Percentiles rank a stretch among this genome's conserved stretches.
Evolutionary conservation across 92 coral and sea anemone genomes (phyloP).

Genomic region (Siderastrea siderea): DNA sequence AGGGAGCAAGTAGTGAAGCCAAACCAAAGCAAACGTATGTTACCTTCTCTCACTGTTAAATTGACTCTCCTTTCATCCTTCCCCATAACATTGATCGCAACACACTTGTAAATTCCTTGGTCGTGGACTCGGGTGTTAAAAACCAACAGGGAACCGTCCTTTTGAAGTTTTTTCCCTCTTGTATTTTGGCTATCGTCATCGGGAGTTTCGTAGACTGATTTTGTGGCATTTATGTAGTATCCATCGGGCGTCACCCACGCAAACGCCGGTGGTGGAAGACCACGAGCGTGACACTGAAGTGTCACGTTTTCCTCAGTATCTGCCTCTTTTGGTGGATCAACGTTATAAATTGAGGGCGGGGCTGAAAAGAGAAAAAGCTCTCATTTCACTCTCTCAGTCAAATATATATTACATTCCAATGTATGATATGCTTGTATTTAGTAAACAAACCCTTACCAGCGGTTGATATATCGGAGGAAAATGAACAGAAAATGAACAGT

Average conservation of each 20-base stretch:
- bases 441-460: too few species aligned
- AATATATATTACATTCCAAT: too few species aligned
- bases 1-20: too few species aligned
- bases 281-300: conserved; percentile 70
- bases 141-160: conserved; percentile 72
- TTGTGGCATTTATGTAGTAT: conserved; percentile 26
- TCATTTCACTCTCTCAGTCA: too few species aligned
- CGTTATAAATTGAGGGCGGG: conserved; percentile 51
- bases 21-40: not conserved
- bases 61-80: conserved; percentile 41
- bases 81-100: conserved; percentile 66
- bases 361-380: conserved; percentile 23
- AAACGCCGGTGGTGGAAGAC: conserved; percentile 63
- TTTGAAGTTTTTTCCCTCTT: conserved; percentile 50
- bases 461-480: too few species aligned
- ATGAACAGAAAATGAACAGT: too few species aligned
- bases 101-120: conserved; percentile 74
- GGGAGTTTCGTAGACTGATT: conserved; percentile 25
- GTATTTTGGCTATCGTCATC: conserved; percentile 55
- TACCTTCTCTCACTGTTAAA: conserved; percentile 75
- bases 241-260: conserved; percentile 73
- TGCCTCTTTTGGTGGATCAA: conserved; percentile 42
- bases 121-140: conserved; percentile 58
- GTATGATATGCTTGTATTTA: too few species aligned
- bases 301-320: conserved; percentile 77